These are phyloP conservation scores for Thysanoteuthis rhombus DNA, from an alignment of 2,888 invertebrate species.

Conservation along the genomic window DNA sequence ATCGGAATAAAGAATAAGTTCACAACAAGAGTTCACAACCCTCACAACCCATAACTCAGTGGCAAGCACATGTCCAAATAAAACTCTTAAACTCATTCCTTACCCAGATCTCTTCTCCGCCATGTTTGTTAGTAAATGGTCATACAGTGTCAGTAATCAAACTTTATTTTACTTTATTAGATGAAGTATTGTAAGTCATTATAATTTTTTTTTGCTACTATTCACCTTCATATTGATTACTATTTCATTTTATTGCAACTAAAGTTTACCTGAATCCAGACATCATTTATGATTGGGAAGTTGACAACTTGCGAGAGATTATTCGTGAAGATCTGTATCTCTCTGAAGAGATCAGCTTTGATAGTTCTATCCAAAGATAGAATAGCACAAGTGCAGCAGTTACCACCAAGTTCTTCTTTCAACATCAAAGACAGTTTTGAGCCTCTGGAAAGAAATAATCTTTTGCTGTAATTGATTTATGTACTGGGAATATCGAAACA, in stretches of 20 bases:
- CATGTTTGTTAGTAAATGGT: no score
- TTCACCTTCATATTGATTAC: no score
- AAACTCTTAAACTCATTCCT: no score
- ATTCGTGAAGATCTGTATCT: slow-evolving; percentile 42
- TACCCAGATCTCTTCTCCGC: no score
- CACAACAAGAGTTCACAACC: no score
- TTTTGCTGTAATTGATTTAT: slow-evolving; percentile 17
- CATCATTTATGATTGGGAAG: slow-evolving; percentile 64
- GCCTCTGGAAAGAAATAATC: slow-evolving; percentile 48
- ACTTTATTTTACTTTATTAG: no score
- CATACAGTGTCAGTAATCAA: no score
- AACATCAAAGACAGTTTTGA: slow-evolving; percentile 61
- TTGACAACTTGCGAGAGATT: slow-evolving; percentile 60
- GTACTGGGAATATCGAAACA: neutral
- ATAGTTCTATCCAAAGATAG: slow-evolving; percentile 59
- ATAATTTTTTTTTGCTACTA: no score
- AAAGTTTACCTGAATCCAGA: slow-evolving; percentile 59
- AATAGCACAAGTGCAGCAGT: slow-evolving; percentile 62
- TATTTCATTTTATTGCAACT: neutral
- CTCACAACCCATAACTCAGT: no score
- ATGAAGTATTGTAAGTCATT: no score
- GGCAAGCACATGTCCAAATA: no score
- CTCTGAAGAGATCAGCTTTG: slow-evolving; percentile 49
- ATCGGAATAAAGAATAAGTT: no score
- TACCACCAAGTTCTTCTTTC: slow-evolving; percentile 63